Conservation (phyloP, 2,113 vertebrate genomes). For the Saimiri boliviensis region DNA sequence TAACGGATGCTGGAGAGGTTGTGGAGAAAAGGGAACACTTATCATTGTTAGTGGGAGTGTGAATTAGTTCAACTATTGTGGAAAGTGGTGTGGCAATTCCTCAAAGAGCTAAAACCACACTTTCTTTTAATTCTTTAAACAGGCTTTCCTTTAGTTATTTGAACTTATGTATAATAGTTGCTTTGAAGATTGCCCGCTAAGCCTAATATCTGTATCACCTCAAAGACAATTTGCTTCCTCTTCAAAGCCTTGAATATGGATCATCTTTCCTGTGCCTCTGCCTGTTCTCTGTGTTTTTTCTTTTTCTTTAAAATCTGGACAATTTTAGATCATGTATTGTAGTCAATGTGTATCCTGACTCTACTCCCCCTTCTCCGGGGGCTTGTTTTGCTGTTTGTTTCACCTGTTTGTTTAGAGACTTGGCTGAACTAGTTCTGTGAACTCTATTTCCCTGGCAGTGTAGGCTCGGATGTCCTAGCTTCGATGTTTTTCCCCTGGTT, state of each 20-base stretch:
- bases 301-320: not conserved
- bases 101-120: not conserved
- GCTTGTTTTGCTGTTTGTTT: not conserved
- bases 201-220: not conserved
- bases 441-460: not conserved
- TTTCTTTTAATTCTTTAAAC: not conserved
- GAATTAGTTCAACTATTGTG: too few species aligned
- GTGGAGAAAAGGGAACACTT: too few species aligned
- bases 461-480: not conserved
- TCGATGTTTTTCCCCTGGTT: not conserved
- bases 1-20: too few species aligned
- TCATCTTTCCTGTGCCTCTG: not conserved
- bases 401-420: not conserved
- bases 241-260: not conserved
- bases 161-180: not conserved
- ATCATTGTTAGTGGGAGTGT: too few species aligned
- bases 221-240: not conserved
- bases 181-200: not conserved
- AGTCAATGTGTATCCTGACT: not conserved
- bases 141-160: not conserved
- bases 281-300: not conserved
- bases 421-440: not conserved
- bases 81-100: too few species aligned
- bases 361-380: fast-evolving
- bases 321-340: not conserved